Conservation (phyloP, 1,140 invertebrate genomes). For the Calycopis cecrops region DNA sequence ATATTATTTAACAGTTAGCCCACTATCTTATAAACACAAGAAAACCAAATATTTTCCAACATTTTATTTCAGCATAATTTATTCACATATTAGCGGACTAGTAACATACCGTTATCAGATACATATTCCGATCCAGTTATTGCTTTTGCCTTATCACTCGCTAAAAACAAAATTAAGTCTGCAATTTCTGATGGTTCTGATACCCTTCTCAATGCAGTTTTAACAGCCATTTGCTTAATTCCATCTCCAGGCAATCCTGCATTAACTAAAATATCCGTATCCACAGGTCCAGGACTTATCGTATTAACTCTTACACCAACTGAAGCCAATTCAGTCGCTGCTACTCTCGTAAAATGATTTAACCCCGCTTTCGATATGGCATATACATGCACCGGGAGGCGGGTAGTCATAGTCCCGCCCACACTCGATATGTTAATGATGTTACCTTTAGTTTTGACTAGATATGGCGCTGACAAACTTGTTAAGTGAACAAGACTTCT, state of each 20-base stretch:
- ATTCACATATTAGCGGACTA: too few species aligned
- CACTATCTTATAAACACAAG: too few species aligned
- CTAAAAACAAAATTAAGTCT: too few species aligned
- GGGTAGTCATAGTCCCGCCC: constrained; percentile 9
- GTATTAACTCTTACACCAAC: constrained; percentile 25
- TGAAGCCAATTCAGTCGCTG: constrained; percentile 18
- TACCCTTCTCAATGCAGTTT: too few species aligned
- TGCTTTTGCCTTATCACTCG: too few species aligned
- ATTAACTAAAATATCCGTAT: constrained; percentile 14
- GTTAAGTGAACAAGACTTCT: constrained; percentile 18
- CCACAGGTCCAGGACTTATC: constrained; percentile 24
- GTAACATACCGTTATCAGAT: too few species aligned
- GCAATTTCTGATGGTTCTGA: too few species aligned
- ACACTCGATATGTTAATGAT: constrained; percentile 31
- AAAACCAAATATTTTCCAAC: too few species aligned
- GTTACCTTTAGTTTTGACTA: constrained; percentile 26
- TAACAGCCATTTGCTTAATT: too few species aligned
- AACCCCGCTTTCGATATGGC: constrained; percentile 23
- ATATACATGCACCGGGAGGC: neutral
- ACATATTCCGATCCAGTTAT: too few species aligned
- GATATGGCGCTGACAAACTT: constrained; percentile 17
- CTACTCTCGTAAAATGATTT: constrained; percentile 17
- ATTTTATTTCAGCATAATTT: too few species aligned
- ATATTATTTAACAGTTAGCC: too few species aligned
- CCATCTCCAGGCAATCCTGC: neutral